Conservation (phyloP, 2,113 vertebrate species). For the Callaeas wilsoni region DNA sequence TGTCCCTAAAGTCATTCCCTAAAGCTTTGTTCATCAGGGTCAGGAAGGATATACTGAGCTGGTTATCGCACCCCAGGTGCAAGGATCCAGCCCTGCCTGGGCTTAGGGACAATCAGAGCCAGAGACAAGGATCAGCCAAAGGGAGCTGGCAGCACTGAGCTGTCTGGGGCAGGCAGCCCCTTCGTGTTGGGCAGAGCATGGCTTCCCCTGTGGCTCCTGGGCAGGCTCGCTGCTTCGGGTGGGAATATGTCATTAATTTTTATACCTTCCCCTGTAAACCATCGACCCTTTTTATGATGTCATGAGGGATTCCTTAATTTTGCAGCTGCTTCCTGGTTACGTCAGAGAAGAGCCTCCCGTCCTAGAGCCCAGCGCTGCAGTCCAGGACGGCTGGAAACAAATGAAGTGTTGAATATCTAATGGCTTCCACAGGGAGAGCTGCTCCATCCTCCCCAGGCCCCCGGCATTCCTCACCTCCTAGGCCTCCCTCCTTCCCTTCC, state of each 20-base stretch:
- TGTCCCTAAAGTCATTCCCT: not conserved
- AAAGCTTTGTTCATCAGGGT: not conserved
- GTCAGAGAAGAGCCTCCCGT: conserved; percentile 78
- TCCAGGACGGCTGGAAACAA: conserved; percentile 75
- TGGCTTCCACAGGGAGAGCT: conserved; percentile 79
- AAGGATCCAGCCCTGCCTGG: not conserved
- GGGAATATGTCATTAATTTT: conserved; percentile 81
- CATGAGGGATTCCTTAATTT: conserved; percentile 84
- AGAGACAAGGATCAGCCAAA: not conserved
- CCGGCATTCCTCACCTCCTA: conserved; percentile 69
- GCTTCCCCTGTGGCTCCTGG: conserved; percentile 49
- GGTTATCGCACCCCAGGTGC: not conserved
- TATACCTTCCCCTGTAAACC: conserved; percentile 81
- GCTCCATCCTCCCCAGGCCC: conserved; percentile 71
- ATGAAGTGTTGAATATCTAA: conserved; percentile 84
- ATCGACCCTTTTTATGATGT: conserved; percentile 80
- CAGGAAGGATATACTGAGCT: conserved; percentile 5
- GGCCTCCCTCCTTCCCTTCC: conserved; percentile 23
- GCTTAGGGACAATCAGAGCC: not conserved
- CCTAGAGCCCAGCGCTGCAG: conserved; percentile 64
- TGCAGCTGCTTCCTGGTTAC: conserved; percentile 86
- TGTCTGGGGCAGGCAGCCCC: conserved; percentile 8
- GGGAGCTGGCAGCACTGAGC: not conserved
- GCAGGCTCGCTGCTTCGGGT: conserved; percentile 46
- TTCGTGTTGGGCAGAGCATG: not conserved